Percentiles rank a stretch among this genome's conserved stretches.
These are phyloP conservation scores for Trachelus tabidus DNA, from an alignment of 2,888 invertebrate genomes.

Conservation along the genomic window DNA sequence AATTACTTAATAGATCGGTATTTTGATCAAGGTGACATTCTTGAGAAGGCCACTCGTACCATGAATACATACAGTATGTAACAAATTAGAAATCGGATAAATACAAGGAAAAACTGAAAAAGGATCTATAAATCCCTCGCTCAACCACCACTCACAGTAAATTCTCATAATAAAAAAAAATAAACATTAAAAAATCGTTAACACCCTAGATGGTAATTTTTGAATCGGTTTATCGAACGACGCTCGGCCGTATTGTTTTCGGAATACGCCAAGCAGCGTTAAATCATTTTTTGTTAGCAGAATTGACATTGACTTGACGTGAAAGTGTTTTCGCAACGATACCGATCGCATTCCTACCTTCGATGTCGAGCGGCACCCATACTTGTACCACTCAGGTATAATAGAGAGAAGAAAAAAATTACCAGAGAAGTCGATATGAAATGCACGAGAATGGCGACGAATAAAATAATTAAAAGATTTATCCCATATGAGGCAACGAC, in stretches of 20 bases:
- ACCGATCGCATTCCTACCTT: background rate
- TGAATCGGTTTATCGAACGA: background rate
- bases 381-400: background rate
- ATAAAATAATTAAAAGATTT: background rate
- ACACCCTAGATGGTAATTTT: background rate
- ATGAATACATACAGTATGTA: background rate
- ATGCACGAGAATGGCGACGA: background rate
- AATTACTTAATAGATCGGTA: constrained; percentile 16
- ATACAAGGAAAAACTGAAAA: background rate
- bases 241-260: background rate
- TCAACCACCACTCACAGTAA: background rate
- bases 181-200: background rate
- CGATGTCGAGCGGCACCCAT: background rate
- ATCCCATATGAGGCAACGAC: background rate
- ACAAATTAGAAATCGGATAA: background rate
- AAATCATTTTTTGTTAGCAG: background rate
- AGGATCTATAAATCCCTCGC: background rate
- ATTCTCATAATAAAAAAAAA: background rate
- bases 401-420: background rate
- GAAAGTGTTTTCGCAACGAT: background rate
- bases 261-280: background rate
- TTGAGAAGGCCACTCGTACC: constrained; percentile 15
- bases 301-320: background rate
- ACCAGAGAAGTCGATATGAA: background rate
- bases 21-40: constrained; percentile 19